phyloP scores from a whole-genome alignment of 2,888 invertebrate genomes.

The Eudemis profundana region DNA sequence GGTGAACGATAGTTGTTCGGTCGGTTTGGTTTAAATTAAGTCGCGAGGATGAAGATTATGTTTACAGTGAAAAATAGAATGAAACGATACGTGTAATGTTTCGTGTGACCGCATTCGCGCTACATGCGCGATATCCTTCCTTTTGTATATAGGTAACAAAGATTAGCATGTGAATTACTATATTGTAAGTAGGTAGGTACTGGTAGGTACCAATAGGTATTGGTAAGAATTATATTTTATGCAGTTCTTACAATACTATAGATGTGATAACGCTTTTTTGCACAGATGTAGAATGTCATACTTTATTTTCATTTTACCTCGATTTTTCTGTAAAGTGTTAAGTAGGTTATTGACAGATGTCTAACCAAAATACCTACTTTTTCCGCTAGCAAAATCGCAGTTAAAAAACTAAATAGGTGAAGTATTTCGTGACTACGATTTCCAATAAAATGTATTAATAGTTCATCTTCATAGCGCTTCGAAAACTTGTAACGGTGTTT shows the following conservation, averaged over 20 bases:
- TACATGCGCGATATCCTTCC: neutral
- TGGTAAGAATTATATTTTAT: too few species aligned
- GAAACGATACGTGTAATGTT: neutral
- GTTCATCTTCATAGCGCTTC: conserved; percentile 45
- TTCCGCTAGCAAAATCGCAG: too few species aligned
- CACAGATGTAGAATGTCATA: too few species aligned
- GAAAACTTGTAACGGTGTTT: conserved; percentile 55
- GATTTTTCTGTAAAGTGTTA: too few species aligned
- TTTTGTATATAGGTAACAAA: neutral
- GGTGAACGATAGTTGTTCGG: conserved; percentile 52
- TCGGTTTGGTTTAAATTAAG: conserved; percentile 49
- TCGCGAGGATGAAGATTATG: conserved; percentile 24
- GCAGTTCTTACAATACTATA: too few species aligned
- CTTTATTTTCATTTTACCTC: too few species aligned
- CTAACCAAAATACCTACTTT: too few species aligned
- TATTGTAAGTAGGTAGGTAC: too few species aligned
- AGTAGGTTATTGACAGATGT: too few species aligned
- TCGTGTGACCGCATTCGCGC: neutral
- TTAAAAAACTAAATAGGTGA: too few species aligned
- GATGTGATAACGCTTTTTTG: too few species aligned
- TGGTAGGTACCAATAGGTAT: too few species aligned
- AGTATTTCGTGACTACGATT: neutral
- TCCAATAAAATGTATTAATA: conserved; percentile 31
- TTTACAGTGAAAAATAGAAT: neutral
- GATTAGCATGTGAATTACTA: neutral